Evolutionary conservation across 2,113 vertebrate genomes (phyloP).

Genomic region (Uropsilus gracilis): DNA sequence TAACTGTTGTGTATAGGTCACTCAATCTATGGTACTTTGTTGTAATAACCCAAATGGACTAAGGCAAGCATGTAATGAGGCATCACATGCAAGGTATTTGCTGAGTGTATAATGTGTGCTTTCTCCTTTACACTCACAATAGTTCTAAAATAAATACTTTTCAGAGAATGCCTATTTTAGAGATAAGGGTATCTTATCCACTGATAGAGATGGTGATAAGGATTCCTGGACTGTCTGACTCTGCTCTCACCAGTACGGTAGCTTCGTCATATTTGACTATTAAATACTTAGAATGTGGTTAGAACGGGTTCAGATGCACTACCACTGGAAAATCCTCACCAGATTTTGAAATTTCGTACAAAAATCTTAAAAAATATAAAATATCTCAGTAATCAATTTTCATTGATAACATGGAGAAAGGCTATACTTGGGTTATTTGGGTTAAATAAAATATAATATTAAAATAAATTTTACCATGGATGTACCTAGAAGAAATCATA

Average conservation of each 20-base stretch:
- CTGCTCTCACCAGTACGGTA: neutral
- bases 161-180: neutral
- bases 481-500: too few species aligned
- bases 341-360: neutral
- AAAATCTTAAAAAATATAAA: neutral
- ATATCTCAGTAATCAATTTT: neutral
- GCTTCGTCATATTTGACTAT: neutral
- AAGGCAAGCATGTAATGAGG: neutral
- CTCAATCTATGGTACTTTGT: neutral
- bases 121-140: neutral
- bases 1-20: neutral
- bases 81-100: neutral
- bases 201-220: too few species aligned
- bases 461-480: too few species aligned
- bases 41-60: neutral
- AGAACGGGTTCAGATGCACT: neutral
- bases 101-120: neutral
- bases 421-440: neutral
- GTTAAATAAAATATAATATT: neutral
- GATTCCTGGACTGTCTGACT: neutral
- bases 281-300: neutral
- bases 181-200: neutral
- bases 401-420: neutral
- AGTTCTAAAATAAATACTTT: neutral
- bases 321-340: neutral